Evolutionary conservation across 2,113 vertebrate species (phyloP).

Genomic region (Silurus meridionalis): DNA sequence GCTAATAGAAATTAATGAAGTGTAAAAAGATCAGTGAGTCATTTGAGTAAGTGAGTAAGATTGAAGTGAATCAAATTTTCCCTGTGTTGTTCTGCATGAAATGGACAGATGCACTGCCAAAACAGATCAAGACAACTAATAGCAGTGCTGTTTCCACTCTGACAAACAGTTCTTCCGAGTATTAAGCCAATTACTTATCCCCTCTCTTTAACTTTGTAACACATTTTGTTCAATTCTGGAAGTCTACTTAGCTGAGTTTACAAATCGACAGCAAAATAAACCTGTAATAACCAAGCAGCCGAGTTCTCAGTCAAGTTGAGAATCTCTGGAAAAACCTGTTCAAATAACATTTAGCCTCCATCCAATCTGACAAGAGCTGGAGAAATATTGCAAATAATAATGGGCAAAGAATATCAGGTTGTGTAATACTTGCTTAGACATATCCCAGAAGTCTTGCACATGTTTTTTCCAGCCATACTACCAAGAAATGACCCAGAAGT

Average conservation of each 20-base stretch:
- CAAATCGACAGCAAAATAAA: not conserved
- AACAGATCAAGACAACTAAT: not conserved
- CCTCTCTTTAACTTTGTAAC: not conserved
- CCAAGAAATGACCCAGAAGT: not conserved
- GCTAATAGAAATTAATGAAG: constrained; percentile 16
- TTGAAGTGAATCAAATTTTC: not conserved
- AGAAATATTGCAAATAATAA: not conserved
- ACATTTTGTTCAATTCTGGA: not conserved
- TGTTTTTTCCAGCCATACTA: not conserved
- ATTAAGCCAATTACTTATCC: not conserved
- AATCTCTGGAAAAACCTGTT: not conserved
- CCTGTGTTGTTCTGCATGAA: not conserved
- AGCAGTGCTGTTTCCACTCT: not conserved
- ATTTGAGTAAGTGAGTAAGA: constrained; percentile 10
- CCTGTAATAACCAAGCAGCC: not conserved
- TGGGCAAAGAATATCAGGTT: not conserved
- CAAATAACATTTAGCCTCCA: not conserved
- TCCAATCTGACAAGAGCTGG: not conserved
- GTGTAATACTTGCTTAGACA: not conserved
- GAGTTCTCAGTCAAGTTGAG: not conserved
- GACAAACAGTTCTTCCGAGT: not conserved
- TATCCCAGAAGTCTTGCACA: not conserved
- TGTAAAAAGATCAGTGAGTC: not conserved
- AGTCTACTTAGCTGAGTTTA: not conserved
- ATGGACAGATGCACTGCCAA: constrained; percentile 13